Conservation (phyloP, 2,113 vertebrate species). For the Petrocephalus zakoni region DNA sequence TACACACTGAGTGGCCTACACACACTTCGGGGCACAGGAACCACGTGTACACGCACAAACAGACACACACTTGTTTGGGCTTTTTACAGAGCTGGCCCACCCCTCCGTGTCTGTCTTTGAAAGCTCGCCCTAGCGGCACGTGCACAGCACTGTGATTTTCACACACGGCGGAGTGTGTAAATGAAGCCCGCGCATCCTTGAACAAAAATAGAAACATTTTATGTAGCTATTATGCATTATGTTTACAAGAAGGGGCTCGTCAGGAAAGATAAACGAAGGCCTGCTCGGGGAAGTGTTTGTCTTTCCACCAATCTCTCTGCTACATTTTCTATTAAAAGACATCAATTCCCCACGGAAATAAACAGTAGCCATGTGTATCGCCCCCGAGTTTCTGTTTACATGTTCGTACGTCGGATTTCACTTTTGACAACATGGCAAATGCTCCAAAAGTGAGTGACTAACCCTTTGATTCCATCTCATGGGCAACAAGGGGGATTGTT, state of each 20-base stretch:
- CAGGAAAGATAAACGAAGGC: constrained; percentile 6
- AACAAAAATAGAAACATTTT: neutral
- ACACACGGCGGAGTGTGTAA: neutral
- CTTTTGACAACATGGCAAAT: neutral
- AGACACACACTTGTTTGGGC: neutral
- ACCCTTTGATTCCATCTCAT: neutral
- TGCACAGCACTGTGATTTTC: neutral
- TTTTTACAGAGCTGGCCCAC: neutral
- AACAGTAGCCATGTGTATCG: neutral
- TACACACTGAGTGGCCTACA: neutral
- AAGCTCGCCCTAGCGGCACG: neutral
- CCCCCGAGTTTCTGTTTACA: neutral
- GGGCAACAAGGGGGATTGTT: neutral
- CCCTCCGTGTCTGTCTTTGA: neutral
- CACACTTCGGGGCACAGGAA: neutral
- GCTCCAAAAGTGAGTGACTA: neutral
- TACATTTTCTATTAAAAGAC: constrained; percentile 7
- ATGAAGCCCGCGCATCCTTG: neutral
- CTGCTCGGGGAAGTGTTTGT: neutral
- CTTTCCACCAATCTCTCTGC: constrained; percentile 1
- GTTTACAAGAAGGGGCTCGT: neutral
- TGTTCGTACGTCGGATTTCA: neutral
- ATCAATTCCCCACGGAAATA: neutral
- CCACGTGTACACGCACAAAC: neutral
- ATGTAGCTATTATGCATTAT: neutral